These are phyloP conservation scores for Allacma fusca DNA, from an alignment of 2,888 invertebrate species.

Conservation along the genomic window DNA sequence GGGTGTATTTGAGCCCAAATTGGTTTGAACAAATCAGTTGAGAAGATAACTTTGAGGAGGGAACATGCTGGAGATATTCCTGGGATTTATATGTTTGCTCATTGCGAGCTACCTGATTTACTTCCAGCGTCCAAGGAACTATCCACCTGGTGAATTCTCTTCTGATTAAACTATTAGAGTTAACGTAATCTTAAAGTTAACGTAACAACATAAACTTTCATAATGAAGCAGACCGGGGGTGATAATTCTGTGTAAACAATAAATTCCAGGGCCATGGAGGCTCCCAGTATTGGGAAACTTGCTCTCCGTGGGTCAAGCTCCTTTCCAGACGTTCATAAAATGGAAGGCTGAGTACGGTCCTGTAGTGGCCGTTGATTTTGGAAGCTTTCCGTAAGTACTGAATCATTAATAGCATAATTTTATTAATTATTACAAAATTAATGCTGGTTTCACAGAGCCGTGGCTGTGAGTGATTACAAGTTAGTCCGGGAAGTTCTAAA, in stretches of 20 bases:
- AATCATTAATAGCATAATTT: background rate
- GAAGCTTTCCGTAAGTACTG: slow-evolving; percentile 52
- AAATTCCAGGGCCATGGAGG: slow-evolving; percentile 56
- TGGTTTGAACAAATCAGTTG: too few relatives aligned
- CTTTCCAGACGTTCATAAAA: slow-evolving; percentile 44
- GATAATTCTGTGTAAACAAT: too few relatives aligned
- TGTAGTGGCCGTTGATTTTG: slow-evolving; percentile 55
- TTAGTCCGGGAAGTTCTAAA: slow-evolving; percentile 48
- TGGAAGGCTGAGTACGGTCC: slow-evolving; percentile 55
- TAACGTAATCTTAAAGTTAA: too few relatives aligned
- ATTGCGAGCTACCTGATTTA: slow-evolving; percentile 9
- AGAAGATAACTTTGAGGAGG: too few relatives aligned
- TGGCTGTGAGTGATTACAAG: slow-evolving; percentile 57
- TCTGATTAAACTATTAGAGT: too few relatives aligned
- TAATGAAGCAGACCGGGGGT: too few relatives aligned
- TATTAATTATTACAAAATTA: too few relatives aligned
- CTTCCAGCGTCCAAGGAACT: slow-evolving; percentile 41
- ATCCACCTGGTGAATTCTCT: slow-evolving; percentile 53
- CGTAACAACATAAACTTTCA: too few relatives aligned
- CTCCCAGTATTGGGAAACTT: slow-evolving; percentile 54
- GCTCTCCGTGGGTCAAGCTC: slow-evolving; percentile 48
- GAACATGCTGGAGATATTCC: slow-evolving; percentile 15
- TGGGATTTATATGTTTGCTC: background rate
- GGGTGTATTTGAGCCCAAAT: too few relatives aligned
- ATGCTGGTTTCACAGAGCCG: slow-evolving; percentile 44